These are phyloP conservation scores for Emydoidea blandingii DNA, from an alignment of 2,797 vertebrate genomes.

Conservation along the genomic window DNA sequence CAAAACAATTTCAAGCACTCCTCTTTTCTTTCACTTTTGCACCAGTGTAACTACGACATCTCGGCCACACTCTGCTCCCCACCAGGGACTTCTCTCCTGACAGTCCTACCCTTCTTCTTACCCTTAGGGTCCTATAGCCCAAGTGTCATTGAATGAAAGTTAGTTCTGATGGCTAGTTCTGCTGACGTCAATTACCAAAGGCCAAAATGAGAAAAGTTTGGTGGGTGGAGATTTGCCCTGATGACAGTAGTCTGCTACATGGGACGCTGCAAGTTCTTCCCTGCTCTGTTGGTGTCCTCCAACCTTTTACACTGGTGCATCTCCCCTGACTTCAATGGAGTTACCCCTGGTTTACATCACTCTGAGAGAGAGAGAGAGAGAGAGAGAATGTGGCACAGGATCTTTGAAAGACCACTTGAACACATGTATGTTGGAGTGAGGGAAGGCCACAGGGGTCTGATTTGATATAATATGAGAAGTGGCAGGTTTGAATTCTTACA, in stretches of 20 bases:
- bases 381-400: neutral
- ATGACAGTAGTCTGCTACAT: neutral
- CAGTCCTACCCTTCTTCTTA: neutral
- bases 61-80: neutral
- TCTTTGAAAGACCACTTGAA: neutral
- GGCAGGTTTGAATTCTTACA: neutral
- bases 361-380: neutral
- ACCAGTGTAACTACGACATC: neutral
- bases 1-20: neutral
- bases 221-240: neutral
- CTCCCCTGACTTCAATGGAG: neutral
- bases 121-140: neutral
- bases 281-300: neutral
- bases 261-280: neutral
- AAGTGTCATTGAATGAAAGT: neutral
- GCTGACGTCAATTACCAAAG: neutral
- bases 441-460: neutral
- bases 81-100: neutral
- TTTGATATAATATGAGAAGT: neutral
- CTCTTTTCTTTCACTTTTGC: neutral
- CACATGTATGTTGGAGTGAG: no score
- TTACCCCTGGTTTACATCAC: neutral
- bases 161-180: neutral
- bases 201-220: neutral
- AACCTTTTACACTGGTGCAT: neutral